Percentiles rank a stretch among this genome's conserved stretches.
Evolutionary conservation across 2,113 vertebrate genomes (phyloP).

Genomic region (Podarcis muralis): DNA sequence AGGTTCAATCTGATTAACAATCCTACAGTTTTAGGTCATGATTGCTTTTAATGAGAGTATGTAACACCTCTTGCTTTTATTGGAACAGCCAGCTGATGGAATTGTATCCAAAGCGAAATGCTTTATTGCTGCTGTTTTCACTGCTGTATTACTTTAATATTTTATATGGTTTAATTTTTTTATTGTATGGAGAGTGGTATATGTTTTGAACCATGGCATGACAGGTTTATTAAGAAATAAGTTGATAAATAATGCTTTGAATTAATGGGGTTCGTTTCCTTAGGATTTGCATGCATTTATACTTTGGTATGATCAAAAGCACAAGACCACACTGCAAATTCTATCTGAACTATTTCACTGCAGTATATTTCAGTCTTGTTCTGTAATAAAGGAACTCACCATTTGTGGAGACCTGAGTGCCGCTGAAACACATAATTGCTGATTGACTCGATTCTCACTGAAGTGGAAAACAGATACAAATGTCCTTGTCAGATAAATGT

Average conservation of each 20-base stretch:
- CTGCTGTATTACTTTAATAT: no score
- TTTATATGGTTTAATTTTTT: no score
- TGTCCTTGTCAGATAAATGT: slow-evolving; percentile 13
- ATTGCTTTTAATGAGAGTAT: no score
- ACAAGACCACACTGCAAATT: background rate
- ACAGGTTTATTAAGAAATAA: no score
- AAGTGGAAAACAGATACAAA: background rate
- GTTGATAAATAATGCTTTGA: background rate
- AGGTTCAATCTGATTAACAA: background rate
- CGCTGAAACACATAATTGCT: background rate
- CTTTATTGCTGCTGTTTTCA: no score
- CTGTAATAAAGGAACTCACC: background rate
- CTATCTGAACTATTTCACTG: background rate
- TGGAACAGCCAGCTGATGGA: no score
- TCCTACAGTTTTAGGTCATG: background rate
- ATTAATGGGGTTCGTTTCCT: background rate
- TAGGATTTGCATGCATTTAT: background rate
- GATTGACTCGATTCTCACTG: slow-evolving; percentile 17
- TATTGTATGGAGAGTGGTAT: no score
- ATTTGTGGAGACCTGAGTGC: background rate
- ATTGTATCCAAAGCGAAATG: no score
- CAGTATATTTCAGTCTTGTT: background rate
- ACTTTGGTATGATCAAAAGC: background rate
- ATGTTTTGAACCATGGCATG: no score
- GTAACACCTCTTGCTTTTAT: no score